phyloP scores from a whole-genome alignment of 1,140 invertebrate species.

The Platyura marginata region DNA sequence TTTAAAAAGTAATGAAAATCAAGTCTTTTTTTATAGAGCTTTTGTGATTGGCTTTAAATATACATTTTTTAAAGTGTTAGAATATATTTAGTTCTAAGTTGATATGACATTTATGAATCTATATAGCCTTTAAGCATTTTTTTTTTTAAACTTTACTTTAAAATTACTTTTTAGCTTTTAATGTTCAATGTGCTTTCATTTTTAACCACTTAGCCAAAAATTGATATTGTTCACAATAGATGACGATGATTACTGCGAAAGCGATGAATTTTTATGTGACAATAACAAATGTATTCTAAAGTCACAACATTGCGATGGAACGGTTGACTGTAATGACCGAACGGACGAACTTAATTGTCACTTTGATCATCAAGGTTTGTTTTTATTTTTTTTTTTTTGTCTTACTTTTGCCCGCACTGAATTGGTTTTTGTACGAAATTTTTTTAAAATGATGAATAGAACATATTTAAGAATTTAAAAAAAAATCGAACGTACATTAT shows the following conservation, averaged over 20 bases:
- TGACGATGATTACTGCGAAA: slow-evolving; percentile 11
- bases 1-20: too few relatives aligned
- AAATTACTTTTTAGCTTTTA: background rate
- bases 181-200: too few relatives aligned
- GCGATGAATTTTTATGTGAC: slow-evolving; percentile 21
- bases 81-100: too few relatives aligned
- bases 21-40: too few relatives aligned
- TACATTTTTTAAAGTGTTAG: too few relatives aligned
- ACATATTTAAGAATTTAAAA: too few relatives aligned
- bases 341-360: slow-evolving; percentile 50
- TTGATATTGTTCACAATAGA: background rate
- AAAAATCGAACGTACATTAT: too few relatives aligned
- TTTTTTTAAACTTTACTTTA: background rate
- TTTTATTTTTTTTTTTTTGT: background rate
- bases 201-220: background rate
- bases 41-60: too few relatives aligned
- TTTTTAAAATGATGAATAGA: too few relatives aligned
- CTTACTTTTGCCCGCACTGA: too few relatives aligned
- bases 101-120: too few relatives aligned
- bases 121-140: background rate
- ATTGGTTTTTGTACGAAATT: too few relatives aligned
- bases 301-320: slow-evolving; percentile 41
- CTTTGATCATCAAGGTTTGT: background rate
- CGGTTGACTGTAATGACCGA: slow-evolving; percentile 46
- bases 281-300: slow-evolving; percentile 25